Base-by-base conservation (phyloP, 2,797 vertebrate genomes). In the Clarias platycephalus region DNA sequence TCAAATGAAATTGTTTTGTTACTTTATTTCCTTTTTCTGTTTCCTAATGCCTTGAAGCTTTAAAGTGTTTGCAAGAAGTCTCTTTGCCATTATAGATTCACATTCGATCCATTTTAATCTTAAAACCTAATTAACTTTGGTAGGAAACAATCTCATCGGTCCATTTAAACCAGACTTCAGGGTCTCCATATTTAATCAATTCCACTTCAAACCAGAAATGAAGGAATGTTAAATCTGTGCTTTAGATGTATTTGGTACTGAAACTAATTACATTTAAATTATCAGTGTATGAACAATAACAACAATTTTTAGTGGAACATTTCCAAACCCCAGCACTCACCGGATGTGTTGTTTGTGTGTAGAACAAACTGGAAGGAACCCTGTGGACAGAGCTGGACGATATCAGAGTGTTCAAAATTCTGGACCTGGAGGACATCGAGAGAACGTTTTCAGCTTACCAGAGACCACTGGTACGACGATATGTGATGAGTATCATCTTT, bases 361-460 rank as follows among this genome's bases (percentile, higher is more conserved):
- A 97, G 96, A 96, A 96, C 77, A 96, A 95, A 85, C 94, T 97
- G 79, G 93, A 93, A 64, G 95, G 95, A 62, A 96, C 96, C 0
- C 90, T 97, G 68, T 97, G 96, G 96, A 94, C 94, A 86, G 95
- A 96, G 55, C 94, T 97, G 37, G 96, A 97, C 82, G 96, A 97
- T 84, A 88, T 94, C 87, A 91, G 90, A 83, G 93, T 95, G 26
- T 96, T 95, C 92, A 96, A 93, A 86, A 89, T 94, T 28, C 85
- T 97, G 89, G 96, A 97, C 89, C 91, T 97, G 84, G 93, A 95
- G 86, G 96, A 96, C 87, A 95, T 97, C 89, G 96, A 97, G 88
- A 96, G 95, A 91, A 96, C 95, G 92, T 97, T 97, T 87, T 97
- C 96, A 0, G 96, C 96, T 0, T 97, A 97, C 91, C 96, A 97